Evolutionary conservation across 2,113 vertebrate species (phyloP), one percentile per base, ranked within the genome.

Genomic region (Tichodroma muraria): DNA sequence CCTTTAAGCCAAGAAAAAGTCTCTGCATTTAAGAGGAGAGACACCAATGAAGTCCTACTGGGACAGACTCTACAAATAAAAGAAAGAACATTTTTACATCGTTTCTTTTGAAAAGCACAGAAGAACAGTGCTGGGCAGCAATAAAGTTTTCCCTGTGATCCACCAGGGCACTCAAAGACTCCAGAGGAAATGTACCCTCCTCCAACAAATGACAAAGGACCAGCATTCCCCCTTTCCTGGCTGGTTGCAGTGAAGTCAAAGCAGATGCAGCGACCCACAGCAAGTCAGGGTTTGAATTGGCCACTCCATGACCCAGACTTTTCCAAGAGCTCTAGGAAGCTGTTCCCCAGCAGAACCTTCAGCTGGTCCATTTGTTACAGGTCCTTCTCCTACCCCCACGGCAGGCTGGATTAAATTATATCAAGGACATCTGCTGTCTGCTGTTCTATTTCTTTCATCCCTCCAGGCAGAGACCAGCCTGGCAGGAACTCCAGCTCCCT

Each of bases 1-100:
- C 93, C 65, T 92, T 82, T 76, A 89, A 94, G 93, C 70, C 89
- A 94, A 86, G 75, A 89, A 94, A 92, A 88, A 81, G 54, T 49
- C 81, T 89, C 93, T 93, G 87, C 88, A 85, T 93, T 89, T 85
- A 76, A 94, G 89, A 94, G 75, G 59, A 95, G 87, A 91, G 85
- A 82, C 81, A 95, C 75, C 70, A 88, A 27, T 83, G 82, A 92
- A 88, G 71, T 59, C 87, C 81, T 89, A 80, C 82, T 73, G 93
- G 52, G 80, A 59, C 35, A 80, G 85, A 88, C 59, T 89, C 79
- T 65, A 42, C 50, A 83, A 95, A 73, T 85, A 87, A 89, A 92
- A 95, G 94, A 83, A 80, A 13, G 54, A 94, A 66, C 27, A 0
- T 31, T 88, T 96, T 80, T 91, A 89, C 66, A 79, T 66, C 4